Base-by-base conservation (phyloP, 2,888 invertebrate species). In the Noctuana brunneofusca region DNA sequence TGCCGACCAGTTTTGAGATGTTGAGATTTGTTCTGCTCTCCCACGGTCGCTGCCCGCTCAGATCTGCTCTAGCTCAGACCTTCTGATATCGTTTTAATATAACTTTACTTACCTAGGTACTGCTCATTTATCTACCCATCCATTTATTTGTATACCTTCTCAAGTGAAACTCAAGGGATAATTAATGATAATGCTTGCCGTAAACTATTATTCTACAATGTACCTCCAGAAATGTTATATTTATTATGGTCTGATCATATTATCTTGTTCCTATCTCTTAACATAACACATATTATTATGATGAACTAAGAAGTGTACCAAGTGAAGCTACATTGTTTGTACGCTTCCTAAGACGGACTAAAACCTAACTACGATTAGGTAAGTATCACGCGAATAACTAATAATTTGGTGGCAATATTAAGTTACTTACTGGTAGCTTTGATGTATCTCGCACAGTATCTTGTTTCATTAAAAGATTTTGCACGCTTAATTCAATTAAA, bases 1-100 rank as follows among this genome's bases (percentile, higher is more conserved):
- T 91, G 91, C 90, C 91, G 87, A 91, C 91, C 91, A 86, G 91
- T 91, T 91, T 84, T 84, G 86, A 89, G 90, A 90, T 89, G 90
- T 89, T 87, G 89, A 91, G 91, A 91, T 91, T 91, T 91, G 90
- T 89, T 83, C 87, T 79, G 80, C 88, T 89, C 88, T 91, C 91
- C 90, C 91, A 90, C 91, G 91, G 91, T 90, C 90, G 89, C 83
- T 90, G 90, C 81, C 87, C 89, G 84, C 82, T 81, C 81, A 79
- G 84, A 81, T 86, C 84, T 83, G 78, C 76, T 84, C 87, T 88
- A 89, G 86, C 83, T 82, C 78, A 83, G 79, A 81, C 76, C 78
- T 76, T 78, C 82, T 81, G 81, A 84, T 89, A 84, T 86, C 73
- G 87, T 90, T 89, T 87, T 80, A 81, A 86, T 81, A 70, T 69